phyloP scores from a whole-genome alignment of 1,140 invertebrate species.

The Ptiloglossa arizonensis region DNA sequence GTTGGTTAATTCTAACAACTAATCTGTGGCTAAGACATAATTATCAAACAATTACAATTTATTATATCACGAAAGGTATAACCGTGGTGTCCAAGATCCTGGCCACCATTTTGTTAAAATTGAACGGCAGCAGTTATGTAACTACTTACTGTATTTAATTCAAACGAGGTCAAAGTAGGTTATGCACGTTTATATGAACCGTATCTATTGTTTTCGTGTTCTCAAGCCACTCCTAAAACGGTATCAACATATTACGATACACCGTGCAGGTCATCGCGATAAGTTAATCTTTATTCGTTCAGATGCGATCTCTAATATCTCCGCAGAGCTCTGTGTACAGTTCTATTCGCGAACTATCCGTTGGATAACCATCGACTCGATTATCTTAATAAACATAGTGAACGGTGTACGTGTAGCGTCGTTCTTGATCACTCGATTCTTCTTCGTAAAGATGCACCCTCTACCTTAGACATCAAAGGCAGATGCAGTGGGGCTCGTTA shows the following conservation, averaged over 20 bases:
- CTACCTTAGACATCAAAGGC: not conserved
- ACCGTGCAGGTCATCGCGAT: not conserved
- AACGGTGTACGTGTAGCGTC: not conserved
- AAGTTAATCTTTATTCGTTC: not conserved
- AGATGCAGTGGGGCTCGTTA: slow-evolving; percentile 4
- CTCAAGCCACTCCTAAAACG: too few species aligned
- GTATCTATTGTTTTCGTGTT: not conserved
- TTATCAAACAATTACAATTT: too few species aligned
- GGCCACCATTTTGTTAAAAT: too few species aligned
- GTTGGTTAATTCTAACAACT: too few species aligned
- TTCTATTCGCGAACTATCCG: not conserved
- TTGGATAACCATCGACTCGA: not conserved
- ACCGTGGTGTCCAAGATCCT: too few species aligned
- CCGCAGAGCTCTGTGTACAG: not conserved
- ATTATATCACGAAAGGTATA: too few species aligned
- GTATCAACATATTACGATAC: not conserved
- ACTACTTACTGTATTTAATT: too few species aligned
- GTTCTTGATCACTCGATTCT: not conserved
- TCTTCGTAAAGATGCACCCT: not conserved
- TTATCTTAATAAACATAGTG: not conserved
- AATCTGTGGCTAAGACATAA: too few species aligned
- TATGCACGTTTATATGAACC: not conserved
- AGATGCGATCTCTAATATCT: not conserved
- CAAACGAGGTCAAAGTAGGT: too few species aligned
- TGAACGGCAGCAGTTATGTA: too few species aligned